Conservation (phyloP, 2,888 invertebrate genomes). For the Drosophila antonietae region DNA sequence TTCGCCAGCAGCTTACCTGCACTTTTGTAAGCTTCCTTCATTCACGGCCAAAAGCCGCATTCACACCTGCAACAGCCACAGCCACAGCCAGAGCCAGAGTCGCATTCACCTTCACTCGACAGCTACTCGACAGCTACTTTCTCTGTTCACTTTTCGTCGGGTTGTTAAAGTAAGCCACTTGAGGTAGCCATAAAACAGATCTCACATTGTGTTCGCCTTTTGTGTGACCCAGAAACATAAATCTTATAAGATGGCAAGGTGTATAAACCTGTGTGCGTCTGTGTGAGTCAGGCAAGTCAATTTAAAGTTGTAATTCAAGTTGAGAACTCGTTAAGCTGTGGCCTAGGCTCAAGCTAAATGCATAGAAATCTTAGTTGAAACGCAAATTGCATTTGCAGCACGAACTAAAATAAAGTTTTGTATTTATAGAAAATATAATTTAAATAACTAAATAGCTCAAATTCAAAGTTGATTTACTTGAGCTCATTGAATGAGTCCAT, state of each 20-base stretch:
- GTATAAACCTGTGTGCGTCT: neutral
- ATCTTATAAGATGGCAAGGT: constrained; percentile 42
- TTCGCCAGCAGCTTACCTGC: constrained; percentile 27
- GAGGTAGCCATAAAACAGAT: constrained; percentile 60
- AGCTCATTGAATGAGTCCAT: neutral
- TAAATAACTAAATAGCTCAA: neutral
- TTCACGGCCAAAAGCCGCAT: constrained; percentile 21
- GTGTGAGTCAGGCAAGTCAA: constrained; percentile 52
- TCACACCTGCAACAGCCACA: constrained; percentile 12
- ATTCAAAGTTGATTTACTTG: neutral
- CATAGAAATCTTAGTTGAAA: constrained; percentile 28
- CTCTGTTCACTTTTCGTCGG: constrained; percentile 42
- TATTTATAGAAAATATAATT: constrained; percentile 13
- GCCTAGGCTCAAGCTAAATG: constrained; percentile 24
- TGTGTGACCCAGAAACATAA: constrained; percentile 55
- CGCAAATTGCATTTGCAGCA: constrained; percentile 27
- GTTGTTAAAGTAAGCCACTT: constrained; percentile 67
- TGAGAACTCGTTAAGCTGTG: constrained; percentile 43
- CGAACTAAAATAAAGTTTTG: neutral
- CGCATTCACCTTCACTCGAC: constrained; percentile 12
- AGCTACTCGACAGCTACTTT: constrained; percentile 25
- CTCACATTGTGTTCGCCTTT: constrained; percentile 56
- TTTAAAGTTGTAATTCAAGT: constrained; percentile 64
- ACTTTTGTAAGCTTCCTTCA: constrained; percentile 37
- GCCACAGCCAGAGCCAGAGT: neutral